These are phyloP conservation scores for Lytechinus pictus DNA, from an alignment of 35 echinoderm and acorn worm genomes.

Conservation along the genomic window DNA sequence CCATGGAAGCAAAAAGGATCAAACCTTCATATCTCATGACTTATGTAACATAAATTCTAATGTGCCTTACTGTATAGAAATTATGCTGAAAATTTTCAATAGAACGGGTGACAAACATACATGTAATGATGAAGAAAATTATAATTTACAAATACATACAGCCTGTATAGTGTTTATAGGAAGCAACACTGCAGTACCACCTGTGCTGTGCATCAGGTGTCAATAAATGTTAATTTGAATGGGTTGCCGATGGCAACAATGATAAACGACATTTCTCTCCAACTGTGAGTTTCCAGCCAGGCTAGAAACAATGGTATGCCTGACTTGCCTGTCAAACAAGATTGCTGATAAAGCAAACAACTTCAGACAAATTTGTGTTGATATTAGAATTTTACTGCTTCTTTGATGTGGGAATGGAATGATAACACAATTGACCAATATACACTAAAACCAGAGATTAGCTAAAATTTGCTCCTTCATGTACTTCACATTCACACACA, in stretches of 20 bases:
- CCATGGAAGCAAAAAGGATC: too few relatives aligned
- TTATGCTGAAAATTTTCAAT: too few relatives aligned
- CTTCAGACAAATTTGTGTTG: background rate
- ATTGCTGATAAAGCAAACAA: slow-evolving; percentile 19
- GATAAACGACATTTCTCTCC: background rate
- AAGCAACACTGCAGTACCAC: too few relatives aligned
- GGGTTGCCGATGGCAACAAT: background rate
- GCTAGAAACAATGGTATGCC: background rate
- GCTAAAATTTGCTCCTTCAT: background rate
- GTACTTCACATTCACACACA: too few relatives aligned
- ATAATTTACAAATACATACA: too few relatives aligned
- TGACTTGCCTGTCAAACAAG: background rate
- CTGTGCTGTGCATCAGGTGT: background rate
- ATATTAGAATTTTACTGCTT: slow-evolving; percentile 12
- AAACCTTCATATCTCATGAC: too few relatives aligned
- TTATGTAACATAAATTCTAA: too few relatives aligned
- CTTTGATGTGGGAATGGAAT: slow-evolving; percentile 21
- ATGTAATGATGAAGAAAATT: too few relatives aligned
- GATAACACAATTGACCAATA: slow-evolving; percentile 17
- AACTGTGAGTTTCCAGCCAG: slow-evolving; percentile 9
- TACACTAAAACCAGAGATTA: background rate
- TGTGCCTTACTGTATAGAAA: too few relatives aligned
- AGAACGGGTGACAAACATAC: too few relatives aligned
- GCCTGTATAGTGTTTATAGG: too few relatives aligned
- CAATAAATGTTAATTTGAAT: background rate